Evolutionary conservation across 1,140 invertebrate genomes (phyloP).

Genomic region (Macrobrachium rosenbergii): DNA sequence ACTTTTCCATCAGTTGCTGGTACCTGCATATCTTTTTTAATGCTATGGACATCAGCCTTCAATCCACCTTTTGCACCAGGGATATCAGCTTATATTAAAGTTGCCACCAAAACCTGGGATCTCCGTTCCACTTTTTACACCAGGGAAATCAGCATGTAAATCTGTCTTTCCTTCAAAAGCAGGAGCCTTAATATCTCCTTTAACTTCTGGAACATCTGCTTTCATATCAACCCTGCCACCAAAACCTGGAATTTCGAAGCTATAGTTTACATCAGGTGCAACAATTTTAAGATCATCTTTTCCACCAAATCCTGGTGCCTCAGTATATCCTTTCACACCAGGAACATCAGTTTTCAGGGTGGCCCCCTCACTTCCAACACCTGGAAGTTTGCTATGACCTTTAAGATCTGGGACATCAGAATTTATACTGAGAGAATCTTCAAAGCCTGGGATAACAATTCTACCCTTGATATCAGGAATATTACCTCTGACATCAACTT

Average conservation of each 20-base stretch:
- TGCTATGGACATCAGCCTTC: constrained; percentile 12
- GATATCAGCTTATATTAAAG: background rate
- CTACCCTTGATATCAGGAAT: background rate
- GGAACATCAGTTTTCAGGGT: constrained; percentile 12
- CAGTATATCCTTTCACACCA: background rate
- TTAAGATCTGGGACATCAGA: constrained; percentile 15
- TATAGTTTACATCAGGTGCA: background rate
- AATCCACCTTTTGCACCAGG: background rate
- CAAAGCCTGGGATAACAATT: background rate
- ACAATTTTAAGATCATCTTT: background rate
- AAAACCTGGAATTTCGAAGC: constrained; percentile 1
- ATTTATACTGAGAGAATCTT: background rate
- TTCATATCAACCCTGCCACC: constrained; percentile 10
- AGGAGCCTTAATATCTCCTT: background rate
- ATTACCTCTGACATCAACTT: background rate
- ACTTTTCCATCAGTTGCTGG: constrained; percentile 11
- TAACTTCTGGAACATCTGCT: constrained; percentile 30
- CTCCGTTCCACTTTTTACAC: background rate
- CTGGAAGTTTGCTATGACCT: background rate
- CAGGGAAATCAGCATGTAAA: background rate
- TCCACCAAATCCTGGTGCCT: too few species aligned
- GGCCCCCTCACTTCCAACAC: background rate
- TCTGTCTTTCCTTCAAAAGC: background rate
- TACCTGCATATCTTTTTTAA: background rate
- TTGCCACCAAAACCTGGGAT: background rate